These are phyloP conservation scores for Halichoerus grypus DNA, from an alignment of 2,113 vertebrate genomes.

Conservation along the genomic window DNA sequence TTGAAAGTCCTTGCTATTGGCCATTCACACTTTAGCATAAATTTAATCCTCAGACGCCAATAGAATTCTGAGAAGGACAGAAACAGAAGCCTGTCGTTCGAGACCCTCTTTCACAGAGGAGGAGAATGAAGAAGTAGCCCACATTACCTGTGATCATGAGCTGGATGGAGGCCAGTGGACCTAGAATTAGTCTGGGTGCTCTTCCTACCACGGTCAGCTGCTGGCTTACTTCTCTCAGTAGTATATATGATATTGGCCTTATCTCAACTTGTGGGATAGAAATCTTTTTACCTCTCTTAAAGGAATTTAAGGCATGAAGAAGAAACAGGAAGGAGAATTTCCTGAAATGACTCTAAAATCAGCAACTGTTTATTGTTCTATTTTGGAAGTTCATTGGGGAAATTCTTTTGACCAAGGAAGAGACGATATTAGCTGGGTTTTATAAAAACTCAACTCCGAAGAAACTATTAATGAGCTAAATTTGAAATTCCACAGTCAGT, in stretches of 20 bases:
- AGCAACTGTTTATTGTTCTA: neutral
- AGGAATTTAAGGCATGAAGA: neutral
- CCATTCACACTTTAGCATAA: neutral
- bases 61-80: neutral
- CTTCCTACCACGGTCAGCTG: neutral
- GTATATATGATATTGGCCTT: neutral
- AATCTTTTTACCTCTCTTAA: neutral
- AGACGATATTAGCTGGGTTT: neutral
- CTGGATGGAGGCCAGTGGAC: neutral
- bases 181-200: neutral
- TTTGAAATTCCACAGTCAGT: neutral
- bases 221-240: neutral
- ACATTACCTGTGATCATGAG: neutral
- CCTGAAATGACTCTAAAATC: conserved; percentile 2
- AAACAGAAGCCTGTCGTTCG: neutral
- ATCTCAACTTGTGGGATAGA: conserved; percentile 40
- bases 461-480: neutral
- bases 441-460: conserved; percentile 23
- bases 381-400: neutral
- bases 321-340: conserved; percentile 6
- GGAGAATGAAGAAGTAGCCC: neutral
- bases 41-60: neutral
- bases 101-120: neutral
- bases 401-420: neutral
- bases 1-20: neutral